A percentile compares a stretch with the other conserved stretches of the same genome.
These are phyloP conservation scores for Drosophila lacicola DNA, from an alignment of 2,888 invertebrate species.

Conservation along the genomic window DNA sequence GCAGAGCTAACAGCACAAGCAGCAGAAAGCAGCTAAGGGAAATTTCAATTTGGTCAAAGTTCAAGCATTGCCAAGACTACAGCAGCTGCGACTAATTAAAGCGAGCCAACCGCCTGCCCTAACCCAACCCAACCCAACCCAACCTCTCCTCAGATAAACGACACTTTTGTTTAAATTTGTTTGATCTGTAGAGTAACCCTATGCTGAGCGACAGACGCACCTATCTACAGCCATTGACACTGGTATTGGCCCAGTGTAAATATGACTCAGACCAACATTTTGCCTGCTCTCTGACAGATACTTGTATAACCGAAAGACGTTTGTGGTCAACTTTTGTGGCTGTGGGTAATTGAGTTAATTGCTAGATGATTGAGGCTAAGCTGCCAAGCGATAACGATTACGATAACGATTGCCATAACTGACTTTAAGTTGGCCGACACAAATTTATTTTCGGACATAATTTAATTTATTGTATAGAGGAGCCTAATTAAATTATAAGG, in stretches of 20 bases:
- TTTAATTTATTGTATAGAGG: conserved; percentile 8
- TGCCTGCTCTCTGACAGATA: conserved; percentile 35
- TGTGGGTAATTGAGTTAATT: conserved; percentile 67
- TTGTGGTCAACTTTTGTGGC: conserved; percentile 49
- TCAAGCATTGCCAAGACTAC: conserved; percentile 49
- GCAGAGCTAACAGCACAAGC: conserved; percentile 1
- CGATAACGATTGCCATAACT: conserved; percentile 1
- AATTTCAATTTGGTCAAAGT: conserved; percentile 60
- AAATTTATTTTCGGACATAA: conserved; percentile 9
- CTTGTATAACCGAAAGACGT: conserved; percentile 36
- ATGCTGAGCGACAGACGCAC: conserved; percentile 10
- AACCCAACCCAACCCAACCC: not conserved
- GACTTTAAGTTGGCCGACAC: conserved; percentile 1
- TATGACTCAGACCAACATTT: conserved; percentile 55
- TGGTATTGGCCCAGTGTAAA: conserved; percentile 48
- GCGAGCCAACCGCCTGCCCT: conserved; percentile 13
- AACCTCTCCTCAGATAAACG: conserved; percentile 53
- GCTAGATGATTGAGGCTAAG: conserved; percentile 46
- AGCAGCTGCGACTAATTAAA: conserved; percentile 74
- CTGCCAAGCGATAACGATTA: conserved; percentile 22
- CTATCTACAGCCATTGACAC: conserved; percentile 16
- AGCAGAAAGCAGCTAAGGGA: conserved; percentile 13
- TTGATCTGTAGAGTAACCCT: conserved; percentile 48
- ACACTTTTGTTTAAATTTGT: conserved; percentile 69
- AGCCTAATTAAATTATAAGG: not conserved